phyloP scores from a whole-genome alignment of 2,797 vertebrate genomes.

The Crocidura indochinensis region DNA sequence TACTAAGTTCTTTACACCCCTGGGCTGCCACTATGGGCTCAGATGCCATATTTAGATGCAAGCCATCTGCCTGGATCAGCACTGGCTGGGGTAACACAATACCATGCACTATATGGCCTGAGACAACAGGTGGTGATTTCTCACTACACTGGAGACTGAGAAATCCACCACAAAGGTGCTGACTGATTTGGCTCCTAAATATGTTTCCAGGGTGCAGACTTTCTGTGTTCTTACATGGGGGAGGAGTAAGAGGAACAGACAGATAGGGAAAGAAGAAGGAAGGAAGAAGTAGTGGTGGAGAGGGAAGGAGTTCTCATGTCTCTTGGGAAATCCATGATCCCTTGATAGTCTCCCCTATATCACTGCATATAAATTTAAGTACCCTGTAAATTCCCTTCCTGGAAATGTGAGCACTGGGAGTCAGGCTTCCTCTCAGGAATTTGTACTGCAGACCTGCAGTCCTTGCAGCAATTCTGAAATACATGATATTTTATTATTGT shows the following conservation, averaged over 20 bases:
- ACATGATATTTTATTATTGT: too few relatives aligned
- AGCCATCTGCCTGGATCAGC: neutral
- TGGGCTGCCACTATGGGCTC: neutral
- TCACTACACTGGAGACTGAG: neutral
- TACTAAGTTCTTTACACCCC: too few relatives aligned
- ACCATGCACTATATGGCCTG: neutral
- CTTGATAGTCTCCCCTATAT: neutral
- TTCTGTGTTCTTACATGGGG: neutral
- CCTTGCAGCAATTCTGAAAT: neutral
- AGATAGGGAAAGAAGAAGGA: neutral
- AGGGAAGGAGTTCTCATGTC: neutral
- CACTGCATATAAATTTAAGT: neutral
- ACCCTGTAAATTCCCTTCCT: neutral
- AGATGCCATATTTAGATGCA: neutral
- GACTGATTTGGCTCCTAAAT: neutral
- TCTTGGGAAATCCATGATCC: neutral
- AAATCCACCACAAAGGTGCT: neutral
- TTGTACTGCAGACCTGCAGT: neutral
- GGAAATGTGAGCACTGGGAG: too few relatives aligned
- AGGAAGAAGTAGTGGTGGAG: neutral
- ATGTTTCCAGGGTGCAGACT: neutral
- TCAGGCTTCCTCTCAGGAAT: neutral
- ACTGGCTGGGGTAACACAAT: neutral
- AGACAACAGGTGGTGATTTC: neutral
- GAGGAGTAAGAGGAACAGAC: neutral